These are phyloP conservation scores for Drosophila stalkeri DNA, from an alignment of 2,888 invertebrate genomes.

Conservation along the genomic window DNA sequence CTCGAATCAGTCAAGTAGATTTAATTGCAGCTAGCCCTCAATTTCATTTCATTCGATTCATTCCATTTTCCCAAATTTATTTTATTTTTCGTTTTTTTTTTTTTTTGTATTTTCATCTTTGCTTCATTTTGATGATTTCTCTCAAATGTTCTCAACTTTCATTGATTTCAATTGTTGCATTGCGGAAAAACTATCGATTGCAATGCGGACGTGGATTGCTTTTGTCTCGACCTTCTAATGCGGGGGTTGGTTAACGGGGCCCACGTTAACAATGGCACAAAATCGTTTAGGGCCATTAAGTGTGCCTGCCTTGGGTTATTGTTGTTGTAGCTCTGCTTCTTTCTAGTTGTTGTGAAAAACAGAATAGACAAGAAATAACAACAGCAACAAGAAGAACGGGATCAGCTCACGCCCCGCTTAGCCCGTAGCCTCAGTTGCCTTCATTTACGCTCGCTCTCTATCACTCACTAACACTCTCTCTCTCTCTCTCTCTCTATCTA, in stretches of 20 bases:
- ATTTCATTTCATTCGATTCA: constrained; percentile 54
- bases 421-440: constrained; percentile 2
- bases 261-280: constrained; percentile 46
- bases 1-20: constrained; percentile 74
- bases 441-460: not conserved
- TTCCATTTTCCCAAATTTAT: constrained; percentile 23
- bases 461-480: not conserved
- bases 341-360: not conserved
- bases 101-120: constrained; percentile 15
- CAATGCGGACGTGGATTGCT: constrained; percentile 41
- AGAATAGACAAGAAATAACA: not conserved
- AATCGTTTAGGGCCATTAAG: constrained; percentile 63
- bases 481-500: not conserved
- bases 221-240: constrained; percentile 14
- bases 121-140: constrained; percentile 5
- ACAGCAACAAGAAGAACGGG: constrained; percentile 32
- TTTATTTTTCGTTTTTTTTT: constrained; percentile 13
- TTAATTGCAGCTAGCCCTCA: constrained; percentile 72
- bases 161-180: constrained; percentile 74
- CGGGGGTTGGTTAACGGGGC: constrained; percentile 29
- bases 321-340: constrained; percentile 21
- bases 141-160: constrained; percentile 77
- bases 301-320: constrained; percentile 36
- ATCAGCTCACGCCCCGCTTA: constrained; percentile 35
- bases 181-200: constrained; percentile 75